Percentiles rank a stretch among this genome's conserved stretches.
phyloP scores from a whole-genome alignment of 1,140 invertebrate genomes.

The Drosophila teissieri region DNA sequence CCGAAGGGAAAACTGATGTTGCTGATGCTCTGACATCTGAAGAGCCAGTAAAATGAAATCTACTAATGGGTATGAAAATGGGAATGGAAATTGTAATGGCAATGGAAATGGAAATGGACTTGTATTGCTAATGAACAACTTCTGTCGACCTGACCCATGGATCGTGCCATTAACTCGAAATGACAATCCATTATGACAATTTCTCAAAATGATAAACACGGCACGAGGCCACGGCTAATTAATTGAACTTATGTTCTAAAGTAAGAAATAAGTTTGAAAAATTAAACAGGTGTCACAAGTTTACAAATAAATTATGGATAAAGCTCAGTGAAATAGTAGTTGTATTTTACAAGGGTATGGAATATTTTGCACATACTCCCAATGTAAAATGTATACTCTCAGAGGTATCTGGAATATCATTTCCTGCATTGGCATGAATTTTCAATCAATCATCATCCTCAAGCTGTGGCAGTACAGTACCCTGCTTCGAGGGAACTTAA shows the following conservation, averaged over 20 bases:
- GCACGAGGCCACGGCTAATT: conserved; percentile 56
- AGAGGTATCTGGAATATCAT: no score
- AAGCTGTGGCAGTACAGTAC: neutral
- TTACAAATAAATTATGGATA: neutral
- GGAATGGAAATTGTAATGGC: conserved; percentile 12
- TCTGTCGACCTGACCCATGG: conserved; percentile 16
- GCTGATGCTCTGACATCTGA: conserved; percentile 53
- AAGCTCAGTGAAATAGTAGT: neutral
- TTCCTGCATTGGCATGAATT: conserved; percentile 4
- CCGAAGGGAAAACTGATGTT: conserved; percentile 43
- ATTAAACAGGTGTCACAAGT: neutral
- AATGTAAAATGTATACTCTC: no score
- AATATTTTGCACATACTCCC: no score
- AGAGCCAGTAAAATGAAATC: conserved; percentile 29
- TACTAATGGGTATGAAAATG: conserved; percentile 28
- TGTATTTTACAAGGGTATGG: no score
- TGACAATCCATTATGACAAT: conserved; percentile 73
- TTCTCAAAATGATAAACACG: conserved; percentile 61
- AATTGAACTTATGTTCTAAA: conserved; percentile 35
- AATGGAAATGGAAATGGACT: neutral
- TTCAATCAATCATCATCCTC: conserved; percentile 38
- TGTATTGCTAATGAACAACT: conserved; percentile 29
- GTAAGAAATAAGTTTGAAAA: neutral
- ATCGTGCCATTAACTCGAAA: conserved; percentile 38
- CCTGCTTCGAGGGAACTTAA: conserved; percentile 28